Percentiles rank a stretch among this genome's conserved stretches.
Evolutionary conservation across 2,113 vertebrate genomes (phyloP).

Genomic region (Toxotes jaculatrix): DNA sequence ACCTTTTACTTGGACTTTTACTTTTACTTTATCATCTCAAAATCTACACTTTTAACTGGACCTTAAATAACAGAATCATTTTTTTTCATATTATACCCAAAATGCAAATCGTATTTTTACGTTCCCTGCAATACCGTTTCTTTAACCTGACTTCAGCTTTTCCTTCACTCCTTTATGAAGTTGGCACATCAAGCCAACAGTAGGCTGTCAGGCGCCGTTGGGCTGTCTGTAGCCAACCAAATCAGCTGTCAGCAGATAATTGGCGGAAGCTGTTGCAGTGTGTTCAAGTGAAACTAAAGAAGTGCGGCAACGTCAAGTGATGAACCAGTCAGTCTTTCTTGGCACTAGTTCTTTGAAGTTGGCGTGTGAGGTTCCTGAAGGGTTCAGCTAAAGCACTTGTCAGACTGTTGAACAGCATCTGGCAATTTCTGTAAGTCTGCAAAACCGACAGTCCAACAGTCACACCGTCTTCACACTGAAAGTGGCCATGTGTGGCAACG

Average conservation of each 20-base stretch:
- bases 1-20: not conserved
- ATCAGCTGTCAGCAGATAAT: constrained; percentile 2
- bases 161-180: not conserved
- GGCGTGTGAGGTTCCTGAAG: not conserved
- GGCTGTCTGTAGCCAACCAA: not conserved
- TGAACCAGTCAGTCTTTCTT: not conserved
- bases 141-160: not conserved
- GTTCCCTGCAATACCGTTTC: not conserved
- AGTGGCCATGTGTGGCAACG: too few relatives aligned
- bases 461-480: not conserved
- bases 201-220: not conserved
- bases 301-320: not conserved
- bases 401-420: not conserved
- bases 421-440: not conserved
- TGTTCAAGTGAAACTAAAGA: not conserved
- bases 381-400: not conserved
- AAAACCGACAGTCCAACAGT: not conserved
- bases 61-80: not conserved
- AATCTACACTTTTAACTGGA: not conserved
- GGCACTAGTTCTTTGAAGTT: not conserved
- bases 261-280: not conserved
- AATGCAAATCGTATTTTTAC: not conserved
- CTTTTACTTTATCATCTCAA: not conserved
- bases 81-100: not conserved
- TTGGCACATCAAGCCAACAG: not conserved